Percentiles rank a stretch among this genome's conserved stretches.
Evolutionary conservation across 2,113 vertebrate genomes (phyloP).

Genomic region (Mesitornis unicolor): DNA sequence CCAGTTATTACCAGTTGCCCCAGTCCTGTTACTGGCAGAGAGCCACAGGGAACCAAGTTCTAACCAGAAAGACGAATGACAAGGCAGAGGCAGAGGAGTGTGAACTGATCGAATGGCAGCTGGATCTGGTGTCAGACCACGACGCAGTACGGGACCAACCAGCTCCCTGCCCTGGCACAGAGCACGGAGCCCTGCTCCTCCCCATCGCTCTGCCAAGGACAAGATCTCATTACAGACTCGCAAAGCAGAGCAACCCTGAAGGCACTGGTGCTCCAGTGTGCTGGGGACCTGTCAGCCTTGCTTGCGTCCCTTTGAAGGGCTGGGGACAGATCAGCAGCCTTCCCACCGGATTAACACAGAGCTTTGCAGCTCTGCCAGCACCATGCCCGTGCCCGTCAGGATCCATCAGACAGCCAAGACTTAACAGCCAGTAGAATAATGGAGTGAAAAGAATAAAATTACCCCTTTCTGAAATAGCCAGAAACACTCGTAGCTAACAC

Average conservation of each 20-base stretch:
- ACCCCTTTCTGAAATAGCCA: neutral
- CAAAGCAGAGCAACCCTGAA: neutral
- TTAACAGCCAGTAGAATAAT: neutral
- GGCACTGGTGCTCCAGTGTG: neutral
- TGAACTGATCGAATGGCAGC: neutral
- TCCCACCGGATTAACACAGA: neutral
- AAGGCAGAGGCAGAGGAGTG: neutral
- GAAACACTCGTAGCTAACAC: neutral
- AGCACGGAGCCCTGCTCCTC: neutral
- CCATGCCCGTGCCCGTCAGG: neutral
- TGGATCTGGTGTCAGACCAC: fast-evolving
- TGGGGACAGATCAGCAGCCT: neutral
- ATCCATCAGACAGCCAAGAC: slow-evolving; percentile 1
- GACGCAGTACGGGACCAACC: neutral
- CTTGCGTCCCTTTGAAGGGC: neutral
- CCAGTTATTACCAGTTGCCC: neutral
- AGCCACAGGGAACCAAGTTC: neutral
- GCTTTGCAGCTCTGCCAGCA: neutral
- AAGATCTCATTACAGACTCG: neutral
- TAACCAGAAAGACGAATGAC: neutral
- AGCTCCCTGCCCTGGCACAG: neutral
- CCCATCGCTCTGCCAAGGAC: fast-evolving
- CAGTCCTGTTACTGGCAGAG: neutral
- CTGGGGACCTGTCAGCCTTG: neutral
- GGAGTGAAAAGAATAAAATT: neutral